Evolutionary conservation across 2,113 vertebrate species (phyloP).

Genomic region (Suncus etruscus): DNA sequence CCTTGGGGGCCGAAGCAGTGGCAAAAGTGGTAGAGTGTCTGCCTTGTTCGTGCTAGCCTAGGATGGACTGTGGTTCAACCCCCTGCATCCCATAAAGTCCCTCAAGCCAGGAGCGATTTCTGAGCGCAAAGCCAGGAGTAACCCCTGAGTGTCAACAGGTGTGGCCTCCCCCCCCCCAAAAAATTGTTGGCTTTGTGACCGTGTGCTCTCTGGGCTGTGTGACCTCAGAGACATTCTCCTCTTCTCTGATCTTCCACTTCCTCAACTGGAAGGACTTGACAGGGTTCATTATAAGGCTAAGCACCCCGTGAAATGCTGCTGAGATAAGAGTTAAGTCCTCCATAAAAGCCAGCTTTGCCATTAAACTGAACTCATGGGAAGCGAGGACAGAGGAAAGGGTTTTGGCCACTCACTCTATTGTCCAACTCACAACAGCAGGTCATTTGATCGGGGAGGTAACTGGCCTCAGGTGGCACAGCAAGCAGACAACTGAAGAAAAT

Average conservation of each 20-base stretch:
- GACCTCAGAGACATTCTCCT: background rate
- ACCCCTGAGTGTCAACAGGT: too few species aligned
- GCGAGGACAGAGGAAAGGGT: background rate
- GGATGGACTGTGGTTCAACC: too few species aligned
- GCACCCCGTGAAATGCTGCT: background rate
- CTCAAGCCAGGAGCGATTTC: too few species aligned
- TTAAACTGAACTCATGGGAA: background rate
- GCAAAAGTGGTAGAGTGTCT: too few species aligned
- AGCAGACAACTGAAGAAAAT: background rate
- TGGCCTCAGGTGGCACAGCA: conserved; percentile 29
- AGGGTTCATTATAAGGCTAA: background rate
- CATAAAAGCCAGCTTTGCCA: background rate
- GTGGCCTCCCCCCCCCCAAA: too few species aligned
- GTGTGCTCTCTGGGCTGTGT: background rate
- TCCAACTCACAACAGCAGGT: background rate
- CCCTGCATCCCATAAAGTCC: too few species aligned
- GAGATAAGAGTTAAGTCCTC: background rate
- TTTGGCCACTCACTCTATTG: background rate
- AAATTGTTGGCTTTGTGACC: background rate
- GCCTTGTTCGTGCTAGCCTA: too few species aligned
- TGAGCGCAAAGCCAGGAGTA: too few species aligned
- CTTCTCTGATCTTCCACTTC: background rate
- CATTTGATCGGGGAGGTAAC: conserved; percentile 56
- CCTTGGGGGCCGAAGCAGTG: background rate
- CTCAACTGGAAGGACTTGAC: background rate